Conservation (phyloP, 2,888 invertebrate species). For the Myopa tessellatipennis region DNA sequence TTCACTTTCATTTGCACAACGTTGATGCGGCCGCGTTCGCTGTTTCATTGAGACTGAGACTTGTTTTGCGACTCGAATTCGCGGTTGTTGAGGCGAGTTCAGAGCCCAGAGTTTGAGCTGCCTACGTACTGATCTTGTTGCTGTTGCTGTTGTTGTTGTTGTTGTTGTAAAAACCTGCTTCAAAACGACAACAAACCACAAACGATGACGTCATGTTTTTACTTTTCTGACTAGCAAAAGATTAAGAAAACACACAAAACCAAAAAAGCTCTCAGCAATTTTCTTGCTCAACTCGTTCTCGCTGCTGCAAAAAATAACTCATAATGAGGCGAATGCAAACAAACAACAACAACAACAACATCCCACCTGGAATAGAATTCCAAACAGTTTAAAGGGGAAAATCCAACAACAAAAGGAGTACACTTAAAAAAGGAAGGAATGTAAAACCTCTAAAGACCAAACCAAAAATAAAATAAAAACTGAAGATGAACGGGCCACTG, state of each 20-base stretch:
- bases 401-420: constrained; percentile 2
- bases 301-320: constrained; percentile 23
- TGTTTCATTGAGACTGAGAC: constrained; percentile 60
- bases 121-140: constrained; percentile 17
- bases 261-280: constrained; percentile 2
- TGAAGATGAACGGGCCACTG: too few relatives aligned
- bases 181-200: constrained; percentile 54
- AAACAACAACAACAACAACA: background rate
- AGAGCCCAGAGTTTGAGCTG: background rate
- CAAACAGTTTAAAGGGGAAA: constrained; percentile 20
- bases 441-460: constrained; percentile 29
- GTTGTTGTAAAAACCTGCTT: constrained; percentile 43
- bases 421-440: background rate
- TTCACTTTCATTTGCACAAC: constrained; percentile 44
- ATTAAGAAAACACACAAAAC: constrained; percentile 11
- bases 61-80: constrained; percentile 45
- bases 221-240: constrained; percentile 44
- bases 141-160: constrained; percentile 35
- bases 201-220: constrained; percentile 59
- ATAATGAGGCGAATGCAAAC: background rate
- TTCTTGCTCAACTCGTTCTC: constrained; percentile 38
- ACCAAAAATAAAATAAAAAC: too few relatives aligned
- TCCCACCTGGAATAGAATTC: constrained; percentile 37
- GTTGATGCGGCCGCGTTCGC: constrained; percentile 53
- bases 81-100: constrained; percentile 46